These are phyloP conservation scores for Cremastinae sp. DNA, from an alignment of 2,888 invertebrate species.

Conservation along the genomic window DNA sequence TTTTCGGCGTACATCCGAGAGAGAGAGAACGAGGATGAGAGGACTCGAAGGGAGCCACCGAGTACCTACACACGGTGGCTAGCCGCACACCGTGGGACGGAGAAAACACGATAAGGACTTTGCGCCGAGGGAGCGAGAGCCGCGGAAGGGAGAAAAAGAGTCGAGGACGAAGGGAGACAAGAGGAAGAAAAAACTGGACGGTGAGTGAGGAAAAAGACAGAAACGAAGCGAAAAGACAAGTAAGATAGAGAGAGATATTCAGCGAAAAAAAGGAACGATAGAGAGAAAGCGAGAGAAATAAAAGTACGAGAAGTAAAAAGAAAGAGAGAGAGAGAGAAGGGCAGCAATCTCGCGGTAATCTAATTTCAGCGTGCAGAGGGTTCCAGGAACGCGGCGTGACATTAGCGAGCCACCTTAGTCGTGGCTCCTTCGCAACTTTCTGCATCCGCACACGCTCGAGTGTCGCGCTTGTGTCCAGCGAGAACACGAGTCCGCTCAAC, in stretches of 20 bases:
- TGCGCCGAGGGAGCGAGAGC: conserved; percentile 9
- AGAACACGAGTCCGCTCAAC: background rate
- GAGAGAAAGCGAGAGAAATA: conserved; percentile 43
- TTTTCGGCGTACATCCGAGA: conserved; percentile 7
- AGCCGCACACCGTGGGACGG: conserved; percentile 32
- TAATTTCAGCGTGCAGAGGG: conserved; percentile 79
- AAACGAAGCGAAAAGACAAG: conserved; percentile 20
- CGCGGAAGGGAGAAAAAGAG: conserved; percentile 34
- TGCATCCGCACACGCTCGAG: background rate
- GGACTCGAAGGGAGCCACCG: conserved; percentile 5
- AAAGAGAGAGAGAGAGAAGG: conserved; percentile 64
- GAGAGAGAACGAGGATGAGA: conserved; percentile 49
- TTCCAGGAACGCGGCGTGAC: conserved; percentile 78
- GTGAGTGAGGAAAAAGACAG: conserved; percentile 30
- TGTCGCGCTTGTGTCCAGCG: no score
- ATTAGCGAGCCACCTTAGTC: conserved; percentile 73
- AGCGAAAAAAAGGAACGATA: conserved; percentile 21
- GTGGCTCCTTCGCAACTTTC: conserved; percentile 46
- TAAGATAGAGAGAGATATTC: no score
- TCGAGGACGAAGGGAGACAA: conserved; percentile 36
- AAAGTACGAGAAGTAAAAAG: conserved; percentile 52
- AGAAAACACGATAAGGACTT: conserved; percentile 38
- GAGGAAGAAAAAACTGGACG: conserved; percentile 37
- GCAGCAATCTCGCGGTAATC: conserved; percentile 79
- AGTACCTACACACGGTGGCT: conserved; percentile 38